Percentiles rank a stretch among this genome's conserved stretches.
These are phyloP conservation scores for Ochropleura plecta DNA, from an alignment of 2,888 invertebrate species.

Conservation along the genomic window DNA sequence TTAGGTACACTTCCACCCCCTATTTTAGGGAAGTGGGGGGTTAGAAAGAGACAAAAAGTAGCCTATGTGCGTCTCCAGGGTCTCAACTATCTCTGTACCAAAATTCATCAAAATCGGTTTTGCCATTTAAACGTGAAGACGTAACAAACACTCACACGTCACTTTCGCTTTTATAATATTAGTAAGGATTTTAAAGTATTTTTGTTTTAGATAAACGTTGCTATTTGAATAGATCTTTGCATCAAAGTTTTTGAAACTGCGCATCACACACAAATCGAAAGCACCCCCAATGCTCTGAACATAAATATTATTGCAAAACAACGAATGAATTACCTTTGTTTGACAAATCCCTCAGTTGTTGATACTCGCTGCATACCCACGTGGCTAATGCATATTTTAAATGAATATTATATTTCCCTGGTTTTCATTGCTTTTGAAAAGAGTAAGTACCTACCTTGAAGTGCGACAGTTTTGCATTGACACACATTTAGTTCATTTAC, in stretches of 20 bases:
- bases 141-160: too few species aligned
- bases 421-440: constrained; percentile 46
- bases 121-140: too few species aligned
- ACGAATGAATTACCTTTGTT: constrained; percentile 34
- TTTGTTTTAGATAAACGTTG: neutral
- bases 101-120: too few species aligned
- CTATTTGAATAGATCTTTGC: neutral
- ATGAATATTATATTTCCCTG: constrained; percentile 44
- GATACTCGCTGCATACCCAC: constrained; percentile 21
- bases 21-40: too few species aligned
- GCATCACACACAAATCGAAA: constrained; percentile 1
- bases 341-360: constrained; percentile 17
- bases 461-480: constrained; percentile 53
- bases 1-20: too few species aligned
- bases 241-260: neutral
- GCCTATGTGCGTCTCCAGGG: too few species aligned
- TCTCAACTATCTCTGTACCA: too few species aligned
- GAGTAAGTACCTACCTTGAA: constrained; percentile 56
- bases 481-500: constrained; percentile 59
- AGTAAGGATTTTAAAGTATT: too few species aligned
- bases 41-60: too few species aligned
- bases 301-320: constrained; percentile 41
- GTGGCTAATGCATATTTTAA: constrained; percentile 40
- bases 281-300: neutral
- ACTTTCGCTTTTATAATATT: too few species aligned